Percentiles rank a stretch among this genome's conserved stretches.
These are phyloP conservation scores for Frankliniella fusca DNA, from an alignment of 2,888 invertebrate species.

Conservation along the genomic window DNA sequence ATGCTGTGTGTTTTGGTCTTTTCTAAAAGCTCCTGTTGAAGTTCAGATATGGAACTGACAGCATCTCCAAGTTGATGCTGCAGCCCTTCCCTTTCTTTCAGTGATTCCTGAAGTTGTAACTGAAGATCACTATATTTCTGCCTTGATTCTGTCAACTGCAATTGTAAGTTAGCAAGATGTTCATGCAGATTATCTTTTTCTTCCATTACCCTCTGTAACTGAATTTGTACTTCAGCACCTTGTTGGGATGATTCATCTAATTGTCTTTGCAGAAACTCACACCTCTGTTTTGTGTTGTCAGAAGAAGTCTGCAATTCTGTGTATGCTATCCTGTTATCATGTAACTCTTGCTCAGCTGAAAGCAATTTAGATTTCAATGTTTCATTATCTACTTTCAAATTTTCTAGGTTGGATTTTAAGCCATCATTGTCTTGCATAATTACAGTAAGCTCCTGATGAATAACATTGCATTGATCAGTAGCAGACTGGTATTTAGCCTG, in stretches of 20 bases:
- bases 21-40: background rate
- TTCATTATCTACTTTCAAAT: conserved; percentile 51
- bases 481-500: conserved; percentile 38
- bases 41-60: background rate
- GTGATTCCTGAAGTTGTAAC: conserved; percentile 41
- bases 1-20: too few relatives aligned
- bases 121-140: conserved; percentile 45
- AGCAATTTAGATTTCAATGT: conserved; percentile 47
- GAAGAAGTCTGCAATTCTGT: background rate
- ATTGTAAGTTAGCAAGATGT: background rate
- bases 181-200: conserved; percentile 48
- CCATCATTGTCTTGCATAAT: conserved; percentile 46
- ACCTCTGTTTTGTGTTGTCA: background rate
- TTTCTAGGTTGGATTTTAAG: conserved; percentile 39
- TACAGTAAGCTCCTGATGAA: conserved; percentile 35
- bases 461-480: background rate
- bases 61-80: conserved; percentile 51
- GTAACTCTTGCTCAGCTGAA: conserved; percentile 2
- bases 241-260: background rate
- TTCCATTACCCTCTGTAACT: conserved; percentile 30
- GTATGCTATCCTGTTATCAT: background rate
- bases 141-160: background rate
- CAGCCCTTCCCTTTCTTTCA: conserved; percentile 46
- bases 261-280: background rate
- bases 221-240: conserved; percentile 48